Conservation (phyloP, 1,140 invertebrate genomes). For the Drosophila ohnishii region DNA sequence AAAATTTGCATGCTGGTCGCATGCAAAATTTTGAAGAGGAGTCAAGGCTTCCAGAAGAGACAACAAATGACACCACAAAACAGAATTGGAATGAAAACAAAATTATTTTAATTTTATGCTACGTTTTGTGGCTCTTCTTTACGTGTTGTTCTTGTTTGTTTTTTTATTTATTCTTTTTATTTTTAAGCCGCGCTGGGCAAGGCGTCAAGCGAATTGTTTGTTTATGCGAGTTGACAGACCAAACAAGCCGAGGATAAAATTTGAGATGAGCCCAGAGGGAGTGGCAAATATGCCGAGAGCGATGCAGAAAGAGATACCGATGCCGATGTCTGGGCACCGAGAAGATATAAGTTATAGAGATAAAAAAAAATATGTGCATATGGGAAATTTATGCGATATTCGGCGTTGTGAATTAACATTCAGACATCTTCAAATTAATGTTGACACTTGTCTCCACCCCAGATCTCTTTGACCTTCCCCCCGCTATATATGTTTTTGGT, state of each 20-base stretch:
- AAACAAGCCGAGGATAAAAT: conserved; percentile 57
- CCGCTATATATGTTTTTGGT: neutral
- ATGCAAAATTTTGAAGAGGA: conserved; percentile 31
- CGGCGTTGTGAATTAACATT: conserved; percentile 62
- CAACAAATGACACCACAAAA: conserved; percentile 66
- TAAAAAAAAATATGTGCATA: conserved; percentile 45
- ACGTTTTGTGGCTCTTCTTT: conserved; percentile 28
- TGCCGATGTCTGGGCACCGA: conserved; percentile 16
- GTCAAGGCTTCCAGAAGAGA: conserved; percentile 23
- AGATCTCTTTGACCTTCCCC: conserved; percentile 30
- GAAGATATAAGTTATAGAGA: conserved; percentile 61
- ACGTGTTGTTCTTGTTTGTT: conserved; percentile 7
- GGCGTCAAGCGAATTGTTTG: conserved; percentile 70
- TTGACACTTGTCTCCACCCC: conserved; percentile 67
- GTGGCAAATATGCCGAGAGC: conserved; percentile 61
- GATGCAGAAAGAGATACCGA: conserved; percentile 56
- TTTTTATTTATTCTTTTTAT: conserved; percentile 18
- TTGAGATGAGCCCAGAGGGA: conserved; percentile 58
- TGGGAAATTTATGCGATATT: conserved; percentile 72
- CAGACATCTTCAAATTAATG: conserved; percentile 73
- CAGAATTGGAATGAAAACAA: conserved; percentile 54
- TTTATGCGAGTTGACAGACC: conserved; percentile 71
- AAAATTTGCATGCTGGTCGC: conserved; percentile 64
- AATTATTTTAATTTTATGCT: conserved; percentile 66
- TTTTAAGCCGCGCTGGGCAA: conserved; percentile 31